Evolutionary conservation across 2,797 vertebrate genomes (phyloP), one percentile per base, ranked within the genome.

Genomic region (Hypotaenidia philippensis): DNA sequence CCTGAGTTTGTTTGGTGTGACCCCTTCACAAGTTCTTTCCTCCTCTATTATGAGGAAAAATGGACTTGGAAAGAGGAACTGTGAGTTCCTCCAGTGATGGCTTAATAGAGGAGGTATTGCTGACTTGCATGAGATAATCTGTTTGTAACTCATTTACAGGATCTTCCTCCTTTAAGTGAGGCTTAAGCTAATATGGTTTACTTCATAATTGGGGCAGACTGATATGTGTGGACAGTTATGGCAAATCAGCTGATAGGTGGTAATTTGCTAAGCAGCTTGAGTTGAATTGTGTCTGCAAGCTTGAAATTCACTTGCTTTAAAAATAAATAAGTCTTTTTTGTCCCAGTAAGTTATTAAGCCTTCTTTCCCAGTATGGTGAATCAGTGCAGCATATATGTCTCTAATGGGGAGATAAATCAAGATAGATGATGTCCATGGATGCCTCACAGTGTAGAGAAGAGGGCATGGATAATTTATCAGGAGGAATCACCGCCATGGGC

Each of bases 221-320:
- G 93, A 91, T 95, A 65, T 14, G 77, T 87, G 63, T 88, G 91
- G 90, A 96, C 91, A 93, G 71, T 91, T 91, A 69, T 20, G 69
- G 90, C 79, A 95, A 66, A 94, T 81, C 90, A 84, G 52, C 86
- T 93, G 94, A 82, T 94, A 90, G 90, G 96, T 95, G 90, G 77
- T 89, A 93, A 96, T 96, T 95, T 60, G 74, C 74, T 72, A 90
- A 95, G 86, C 94, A 94, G 95, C 83, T 95, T 92, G 95, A 94
- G 86, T 91, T 93, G 95, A 89, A 94, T 94, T 84, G 92, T 92
- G 83, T 88, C 80, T 94, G 56, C 70, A 32, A 95, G 94, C 90
- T 87, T 93, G 83, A 91, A 91, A 95, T 81, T 90, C 13, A 0
- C 71, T 96, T 89, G 27, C 80, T 93, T 96, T 86, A 95, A 93